Conservation (phyloP, 1,140 invertebrate species). For the Megathymus violae region DNA sequence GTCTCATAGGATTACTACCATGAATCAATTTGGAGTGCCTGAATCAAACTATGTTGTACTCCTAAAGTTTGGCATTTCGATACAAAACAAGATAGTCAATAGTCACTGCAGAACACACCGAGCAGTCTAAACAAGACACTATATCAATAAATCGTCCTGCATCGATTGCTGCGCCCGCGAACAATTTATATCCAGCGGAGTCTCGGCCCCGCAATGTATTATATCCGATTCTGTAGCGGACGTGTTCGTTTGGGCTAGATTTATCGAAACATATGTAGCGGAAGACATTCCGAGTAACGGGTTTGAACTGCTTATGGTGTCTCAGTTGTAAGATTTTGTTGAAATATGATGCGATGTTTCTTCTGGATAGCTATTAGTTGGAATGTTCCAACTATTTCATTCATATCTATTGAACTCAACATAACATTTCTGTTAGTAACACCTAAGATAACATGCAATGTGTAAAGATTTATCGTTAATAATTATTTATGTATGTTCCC, state of each 20-base stretch:
- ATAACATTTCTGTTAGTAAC: too few relatives aligned
- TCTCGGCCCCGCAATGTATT: slow-evolving; percentile 52
- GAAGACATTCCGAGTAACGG: slow-evolving; percentile 32
- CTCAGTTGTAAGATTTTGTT: slow-evolving; percentile 15
- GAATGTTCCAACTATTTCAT: background rate
- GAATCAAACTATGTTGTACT: slow-evolving; percentile 22
- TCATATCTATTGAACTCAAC: too few relatives aligned
- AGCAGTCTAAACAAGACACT: slow-evolving; percentile 36
- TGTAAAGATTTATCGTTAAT: too few relatives aligned
- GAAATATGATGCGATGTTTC: slow-evolving; percentile 13
- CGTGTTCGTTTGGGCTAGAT: slow-evolving; percentile 55
- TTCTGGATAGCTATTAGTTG: background rate
- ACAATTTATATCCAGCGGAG: slow-evolving; percentile 53
- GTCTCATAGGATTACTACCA: slow-evolving; percentile 1
- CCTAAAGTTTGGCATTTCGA: slow-evolving; percentile 16
- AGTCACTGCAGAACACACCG: background rate
- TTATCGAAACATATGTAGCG: slow-evolving; percentile 47
- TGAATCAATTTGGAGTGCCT: slow-evolving; percentile 11
- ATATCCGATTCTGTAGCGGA: slow-evolving; percentile 53
- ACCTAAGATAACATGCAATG: too few relatives aligned
- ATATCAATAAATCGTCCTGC: slow-evolving; percentile 50
- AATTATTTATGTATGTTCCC: too few relatives aligned
- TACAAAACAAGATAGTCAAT: slow-evolving; percentile 27
- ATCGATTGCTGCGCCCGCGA: slow-evolving; percentile 49
- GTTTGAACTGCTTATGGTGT: slow-evolving; percentile 18